phyloP scores from a whole-genome alignment of 2,113 vertebrate genomes.

The Grallaria varia region DNA sequence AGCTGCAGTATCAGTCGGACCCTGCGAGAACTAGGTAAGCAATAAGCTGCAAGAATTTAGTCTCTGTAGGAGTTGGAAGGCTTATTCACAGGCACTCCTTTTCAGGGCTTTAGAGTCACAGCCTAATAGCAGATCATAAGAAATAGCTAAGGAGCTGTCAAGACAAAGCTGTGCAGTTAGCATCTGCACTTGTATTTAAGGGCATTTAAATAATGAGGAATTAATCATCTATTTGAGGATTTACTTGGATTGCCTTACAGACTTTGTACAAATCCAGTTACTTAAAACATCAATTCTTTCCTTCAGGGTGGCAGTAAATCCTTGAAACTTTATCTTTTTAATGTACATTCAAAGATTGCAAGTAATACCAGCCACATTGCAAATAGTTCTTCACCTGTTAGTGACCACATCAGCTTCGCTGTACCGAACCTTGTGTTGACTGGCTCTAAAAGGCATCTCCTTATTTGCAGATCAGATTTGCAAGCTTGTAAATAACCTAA shows the following conservation, averaged over 20 bases:
- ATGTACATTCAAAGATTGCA: not conserved
- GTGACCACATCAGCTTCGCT: not conserved
- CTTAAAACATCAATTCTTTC: slow-evolving; percentile 46
- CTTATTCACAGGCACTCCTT: not conserved
- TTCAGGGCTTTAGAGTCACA: not conserved
- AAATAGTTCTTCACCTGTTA: slow-evolving; percentile 12
- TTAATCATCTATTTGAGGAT: slow-evolving; percentile 59
- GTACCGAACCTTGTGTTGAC: not conserved
- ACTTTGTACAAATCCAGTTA: slow-evolving; percentile 57
- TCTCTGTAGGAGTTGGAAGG: not conserved
- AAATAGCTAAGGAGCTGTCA: slow-evolving; percentile 1
- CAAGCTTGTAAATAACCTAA: slow-evolving; percentile 27
- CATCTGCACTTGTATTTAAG: slow-evolving; percentile 28
- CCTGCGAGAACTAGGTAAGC: not conserved
- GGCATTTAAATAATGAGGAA: slow-evolving; percentile 52
- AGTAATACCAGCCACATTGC: not conserved
- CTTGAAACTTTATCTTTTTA: slow-evolving; percentile 40
- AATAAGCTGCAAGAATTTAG: not conserved
- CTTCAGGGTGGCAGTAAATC: slow-evolving; percentile 45
- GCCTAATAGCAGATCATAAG: not conserved
- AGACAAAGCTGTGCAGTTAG: slow-evolving; percentile 3
- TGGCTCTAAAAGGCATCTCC: not conserved
- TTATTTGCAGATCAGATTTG: slow-evolving; percentile 24
- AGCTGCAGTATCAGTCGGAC: not conserved
- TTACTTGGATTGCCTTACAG: slow-evolving; percentile 53